Conservation (phyloP, 2,888 invertebrate genomes). For the Heliconius cydno region DNA sequence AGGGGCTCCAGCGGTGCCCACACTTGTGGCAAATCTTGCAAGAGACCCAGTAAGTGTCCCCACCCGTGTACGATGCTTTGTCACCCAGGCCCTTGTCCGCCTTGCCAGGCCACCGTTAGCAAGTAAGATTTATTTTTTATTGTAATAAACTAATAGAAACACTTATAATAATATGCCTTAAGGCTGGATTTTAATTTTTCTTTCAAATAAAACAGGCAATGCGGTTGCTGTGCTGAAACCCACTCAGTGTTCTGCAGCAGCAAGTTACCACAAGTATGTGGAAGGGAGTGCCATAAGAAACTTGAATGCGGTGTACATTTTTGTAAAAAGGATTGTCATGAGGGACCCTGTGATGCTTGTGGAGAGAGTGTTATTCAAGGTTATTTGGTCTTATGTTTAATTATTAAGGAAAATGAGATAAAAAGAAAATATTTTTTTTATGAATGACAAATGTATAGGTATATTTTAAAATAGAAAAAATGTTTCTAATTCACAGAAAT, state of each 20-base stretch:
- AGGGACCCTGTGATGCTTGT: conserved; percentile 90
- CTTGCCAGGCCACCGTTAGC: conserved; percentile 90
- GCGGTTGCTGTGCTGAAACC: conserved; percentile 90
- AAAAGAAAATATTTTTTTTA: no score
- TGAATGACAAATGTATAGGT: no score
- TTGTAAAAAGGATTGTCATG: conserved; percentile 90
- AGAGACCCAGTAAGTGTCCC: conserved; percentile 81
- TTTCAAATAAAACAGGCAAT: conserved; percentile 78
- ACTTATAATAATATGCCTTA: no score
- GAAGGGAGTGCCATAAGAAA: conserved; percentile 86
- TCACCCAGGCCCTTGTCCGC: conserved; percentile 97
- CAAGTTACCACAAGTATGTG: conserved; percentile 88
- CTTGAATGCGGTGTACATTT: conserved; percentile 91
- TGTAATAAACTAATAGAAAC: no score
- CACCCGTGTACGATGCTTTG: conserved; percentile 92
- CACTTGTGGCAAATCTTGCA: conserved; percentile 95
- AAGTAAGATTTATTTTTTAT: conserved; percentile 64
- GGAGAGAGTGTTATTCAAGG: conserved; percentile 86
- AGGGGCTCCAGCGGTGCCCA: conserved; percentile 90
- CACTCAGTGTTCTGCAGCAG: conserved; percentile 88
- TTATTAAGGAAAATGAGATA: no score
- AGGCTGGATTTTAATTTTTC: background rate
- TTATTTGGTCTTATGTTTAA: conserved; percentile 52
- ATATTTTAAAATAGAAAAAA: no score
- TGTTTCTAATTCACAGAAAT: no score